Evolutionary conservation across 2,888 invertebrate species (phyloP), one percentile per base, ranked within the genome.

Genomic region (Heliconius hortense): DNA sequence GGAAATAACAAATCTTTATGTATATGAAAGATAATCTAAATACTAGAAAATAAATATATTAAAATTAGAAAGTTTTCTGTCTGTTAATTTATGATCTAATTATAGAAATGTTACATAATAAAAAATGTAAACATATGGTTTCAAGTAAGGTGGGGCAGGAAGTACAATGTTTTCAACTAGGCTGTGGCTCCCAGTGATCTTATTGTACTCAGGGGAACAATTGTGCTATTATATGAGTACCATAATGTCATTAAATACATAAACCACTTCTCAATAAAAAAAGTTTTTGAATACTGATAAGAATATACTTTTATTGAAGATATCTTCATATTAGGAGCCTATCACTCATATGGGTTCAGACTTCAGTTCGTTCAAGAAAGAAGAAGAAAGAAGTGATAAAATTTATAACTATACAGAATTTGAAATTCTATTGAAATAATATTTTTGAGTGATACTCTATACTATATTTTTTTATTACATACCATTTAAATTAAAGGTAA

Each of bases 221-320:
- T 85, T 87, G 84, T 84, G 82, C 82, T 82, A 86, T 82, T 84
- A 85, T 80, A 85, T 84, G 85, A 85, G 85, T 84, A 83, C 84
- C 80, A 82, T 80, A 78, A 82, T 83, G 88, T 88, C 85, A 87
- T 85, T 86, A 87, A 35, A 87, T 83, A 82, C 82, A 80, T 66
- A 86, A 85, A 84, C 31, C 35, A 35, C 70, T 59, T 80, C 82
- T 81, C 78, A 80, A 81, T 79, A 72, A 74, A 67, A 18, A 74
- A 53, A 66, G 24, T 64, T 48, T 70, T 66, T 74, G 21, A 64
- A 73, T 69, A 56, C 7, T 69, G 18, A 28, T 56, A 13, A 31
- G 21, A 69, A 24, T 43, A 39, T 24, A 66, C 15, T 66, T 66
- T 66, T 66, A 43, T 66, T 39, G 39, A 15, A 66, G 39, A 66